Percentiles rank a stretch among this genome's conserved stretches.
Conservation (phyloP, 2,113 vertebrate species). For the Antechinus stuartii region DNA sequence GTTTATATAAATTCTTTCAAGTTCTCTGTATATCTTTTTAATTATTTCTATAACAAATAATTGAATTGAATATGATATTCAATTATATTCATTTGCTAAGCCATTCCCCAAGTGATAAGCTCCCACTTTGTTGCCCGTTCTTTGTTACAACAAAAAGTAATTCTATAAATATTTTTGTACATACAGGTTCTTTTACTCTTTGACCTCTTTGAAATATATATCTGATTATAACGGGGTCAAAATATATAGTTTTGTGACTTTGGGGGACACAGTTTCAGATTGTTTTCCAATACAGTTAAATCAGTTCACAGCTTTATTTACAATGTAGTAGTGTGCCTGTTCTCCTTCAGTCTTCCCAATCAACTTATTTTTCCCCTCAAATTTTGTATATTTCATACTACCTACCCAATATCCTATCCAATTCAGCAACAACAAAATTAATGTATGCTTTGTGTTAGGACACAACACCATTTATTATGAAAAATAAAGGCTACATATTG, state of each 20-base stretch:
- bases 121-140: neutral
- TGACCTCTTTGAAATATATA: neutral
- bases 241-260: too few species aligned
- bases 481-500: neutral
- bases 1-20: too few species aligned
- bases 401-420: neutral
- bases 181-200: neutral
- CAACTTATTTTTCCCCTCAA: neutral
- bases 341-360: neutral
- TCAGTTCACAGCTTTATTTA: neutral
- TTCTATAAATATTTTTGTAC: neutral
- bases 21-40: neutral
- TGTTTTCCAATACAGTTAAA: neutral
- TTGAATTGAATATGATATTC: neutral
- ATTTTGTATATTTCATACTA: neutral
- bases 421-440: neutral
- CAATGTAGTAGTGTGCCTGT: neutral
- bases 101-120: neutral
- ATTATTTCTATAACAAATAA: neutral
- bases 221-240: too few species aligned
- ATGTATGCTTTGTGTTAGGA: neutral
- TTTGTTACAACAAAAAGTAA: neutral
- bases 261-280: too few species aligned
- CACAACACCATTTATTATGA: neutral
- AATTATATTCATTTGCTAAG: neutral